These are phyloP conservation scores for Crotalus adamanteus DNA, from an alignment of 2,797 vertebrate genomes.

Conservation along the genomic window DNA sequence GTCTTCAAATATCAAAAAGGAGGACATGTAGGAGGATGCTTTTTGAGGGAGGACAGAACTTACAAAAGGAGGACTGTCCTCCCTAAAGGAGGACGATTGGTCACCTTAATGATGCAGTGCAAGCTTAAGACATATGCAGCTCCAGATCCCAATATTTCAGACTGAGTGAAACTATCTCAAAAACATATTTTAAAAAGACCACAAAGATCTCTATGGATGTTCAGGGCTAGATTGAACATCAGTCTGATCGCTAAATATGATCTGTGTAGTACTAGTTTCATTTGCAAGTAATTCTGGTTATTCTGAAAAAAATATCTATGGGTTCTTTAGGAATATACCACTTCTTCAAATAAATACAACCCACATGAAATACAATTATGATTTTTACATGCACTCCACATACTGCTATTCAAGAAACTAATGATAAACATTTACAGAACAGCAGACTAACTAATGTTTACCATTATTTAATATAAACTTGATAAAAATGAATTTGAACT, in stretches of 20 bases:
- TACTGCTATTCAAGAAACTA: background rate
- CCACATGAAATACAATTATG: background rate
- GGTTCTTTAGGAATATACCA: background rate
- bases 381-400: background rate
- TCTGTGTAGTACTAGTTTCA: background rate
- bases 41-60: no score
- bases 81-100: no score
- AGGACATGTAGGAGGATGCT: no score
- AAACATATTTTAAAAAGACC: background rate
- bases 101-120: no score
- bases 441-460: background rate
- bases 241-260: background rate
- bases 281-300: background rate
- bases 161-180: background rate
- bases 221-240: background rate
- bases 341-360: fast-evolving
- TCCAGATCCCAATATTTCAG: background rate
- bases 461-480: background rate
- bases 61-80: no score
- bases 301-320: background rate
- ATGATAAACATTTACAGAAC: background rate
- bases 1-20: no score
- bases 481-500: background rate
- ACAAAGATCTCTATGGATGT: background rate
- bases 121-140: background rate